Evolutionary conservation across 92 coral and sea anemone species (phyloP), one percentile per base, ranked within the genome.

Genomic region (Muricea muricata): DNA sequence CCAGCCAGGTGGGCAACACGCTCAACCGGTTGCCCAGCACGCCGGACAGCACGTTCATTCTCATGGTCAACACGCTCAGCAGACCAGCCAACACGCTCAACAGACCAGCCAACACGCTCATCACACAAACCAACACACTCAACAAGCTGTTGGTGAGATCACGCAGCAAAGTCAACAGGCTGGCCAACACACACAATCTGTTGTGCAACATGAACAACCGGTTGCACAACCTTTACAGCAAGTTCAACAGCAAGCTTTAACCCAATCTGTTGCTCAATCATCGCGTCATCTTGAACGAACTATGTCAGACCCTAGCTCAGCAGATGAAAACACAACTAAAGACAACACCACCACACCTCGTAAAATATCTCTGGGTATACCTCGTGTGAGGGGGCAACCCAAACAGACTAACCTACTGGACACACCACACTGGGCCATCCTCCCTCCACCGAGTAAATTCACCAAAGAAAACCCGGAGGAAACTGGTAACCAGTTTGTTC

Each of bases 401-500:
- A 78, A 78, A 78, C 70, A 78, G 26, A 57, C 69, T 15, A 78
- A 78, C 71, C 39, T 78, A 37, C 25, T 78, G 21, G 83, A 78
- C 55, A 56, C 69, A 29, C 83, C 83, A 13, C 83, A 78, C 55
- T 78, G 83, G 83, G 83, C 83, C 28, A 78, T 78, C 58, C 45
- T 78, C 7, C 83, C 83, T n/a, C 83, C 83, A 32, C 83, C 83
- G 30, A 55, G 83, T 58, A 78, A 78, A 57, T 78, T 78, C 46
- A 33, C 50, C 69, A 78, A 78, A 58, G 83, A 78, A 0, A 58
- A 35, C 20, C 69, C 69, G 29, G 83, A 78, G 12, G 80, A 47
- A 26, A 57, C 37, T 3, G 28, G 55, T 12, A 78, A 24, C 30
- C 80, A 24, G 65, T 75, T 75, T 75, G 83, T 78, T 12, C 83